Evolutionary conservation across 2,113 vertebrate species (phyloP), one percentile per base, ranked within the genome.

Genomic region (Australoheros scitulus): DNA sequence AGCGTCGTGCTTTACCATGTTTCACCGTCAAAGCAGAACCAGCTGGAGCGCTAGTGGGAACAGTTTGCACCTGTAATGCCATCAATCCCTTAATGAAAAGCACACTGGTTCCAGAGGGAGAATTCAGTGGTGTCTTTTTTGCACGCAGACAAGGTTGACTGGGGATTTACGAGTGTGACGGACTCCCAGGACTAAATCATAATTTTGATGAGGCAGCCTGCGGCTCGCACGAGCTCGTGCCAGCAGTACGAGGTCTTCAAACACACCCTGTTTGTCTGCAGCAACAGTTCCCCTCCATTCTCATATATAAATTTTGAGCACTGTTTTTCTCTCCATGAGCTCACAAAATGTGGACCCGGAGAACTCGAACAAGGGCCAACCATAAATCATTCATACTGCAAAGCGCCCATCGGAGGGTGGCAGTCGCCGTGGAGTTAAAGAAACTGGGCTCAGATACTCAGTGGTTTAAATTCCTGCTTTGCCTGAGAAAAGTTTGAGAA

Each of bases 31-130:
- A 90, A 93, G 57, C 79, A 82, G 80, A 91, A 81, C 86, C 93
- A 91, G 89, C 91, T 94, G 92, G 81, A 77, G 63, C 26, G 20
- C 52, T n/a, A 58, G 83, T 36, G 77, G 41, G 13, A 88, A 84
- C 65, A 41, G 15, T 92, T 87, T 92, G 87, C 93, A 95, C 93
- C 93, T 93, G 93, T 86, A 88, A 61, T 85, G 55, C 81, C 70
- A 68, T 91, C 85, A 83, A 90, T 90, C 89, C 79, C 79, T 5
- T 86, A 93, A 94, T 91, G 85, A 92, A 91, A 93, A 90, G 63
- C 92, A 93, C 76, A 88, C 72, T 2, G 3, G 58, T 68, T 85
- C 80, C 82, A 9, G 3, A 20, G 84, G 87, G 83, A 63, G 87
- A 85, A 75, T 58, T 61, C 47, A 11, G 10, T 14, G 1, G 29